Base-by-base conservation (phyloP, 92 coral and sea anemone species). In the Zoanthus solanderi region DNA sequence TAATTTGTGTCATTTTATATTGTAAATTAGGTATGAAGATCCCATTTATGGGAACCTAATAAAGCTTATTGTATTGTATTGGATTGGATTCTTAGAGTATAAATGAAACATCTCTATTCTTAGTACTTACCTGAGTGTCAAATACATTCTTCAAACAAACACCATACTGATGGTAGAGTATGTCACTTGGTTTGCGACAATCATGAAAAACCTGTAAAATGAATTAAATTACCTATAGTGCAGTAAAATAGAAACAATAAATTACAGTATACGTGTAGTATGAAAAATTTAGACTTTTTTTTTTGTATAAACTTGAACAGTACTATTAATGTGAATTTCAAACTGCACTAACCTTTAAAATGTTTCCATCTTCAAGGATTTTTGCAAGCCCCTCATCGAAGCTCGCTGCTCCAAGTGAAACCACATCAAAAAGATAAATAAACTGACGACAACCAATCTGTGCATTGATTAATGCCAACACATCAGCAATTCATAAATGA, bases 361-460 rank as follows among this genome's bases (percentile, higher is more conserved):
- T 94, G 74, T 97, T 92, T 44, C 94, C 99, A 78, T 92, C 94
- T 56, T 94, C 96, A 58, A 97, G 87, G 78, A 97, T 94, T 61
- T 94, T 98, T 47, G 89, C 93, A 66, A 97, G 90, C 57, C 99
- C 98, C 32, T 90, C 94, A 60, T 97, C 97, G 92, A 97, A 94
- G 86, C 96, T 93, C 3, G 95, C 84, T 42, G 93, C 91, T 44
- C 99, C 98, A 86, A 97, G 98, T 15, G 92, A 61, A 9, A 93
- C 85, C 16, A 97, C 86, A 83, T 97, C 99, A 91, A 97, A 95
- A 72, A 97, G 69, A 88, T 95, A 97, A 60, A 96, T 91, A 74
- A 96, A 92, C 86, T 91, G 94, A n/a, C 98, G 92, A 58, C 98
- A 93, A 58, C 99, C 99, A 94, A 97, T 75, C 99, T 97, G 80